Conservation (phyloP, 2,888 invertebrate genomes). For the Cephus pulcher region DNA sequence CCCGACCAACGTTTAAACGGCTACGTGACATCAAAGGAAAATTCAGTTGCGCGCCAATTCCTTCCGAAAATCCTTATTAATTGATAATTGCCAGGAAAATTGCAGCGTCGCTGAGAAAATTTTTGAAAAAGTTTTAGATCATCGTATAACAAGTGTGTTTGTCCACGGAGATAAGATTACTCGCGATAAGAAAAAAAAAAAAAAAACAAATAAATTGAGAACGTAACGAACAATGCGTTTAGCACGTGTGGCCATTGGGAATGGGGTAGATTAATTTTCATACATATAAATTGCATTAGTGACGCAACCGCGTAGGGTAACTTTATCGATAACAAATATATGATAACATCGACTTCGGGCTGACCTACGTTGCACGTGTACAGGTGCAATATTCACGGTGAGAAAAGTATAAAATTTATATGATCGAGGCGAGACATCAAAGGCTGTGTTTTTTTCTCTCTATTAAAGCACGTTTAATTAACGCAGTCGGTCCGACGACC, state of each 20-base stretch:
- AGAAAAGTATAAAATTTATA: neutral
- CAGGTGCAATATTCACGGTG: neutral
- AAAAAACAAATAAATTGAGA: neutral
- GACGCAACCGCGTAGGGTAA: neutral
- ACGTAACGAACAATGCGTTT: neutral
- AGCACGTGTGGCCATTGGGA: neutral
- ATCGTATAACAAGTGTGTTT: neutral
- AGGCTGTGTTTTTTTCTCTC: neutral
- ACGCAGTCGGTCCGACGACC: neutral
- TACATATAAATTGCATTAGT: neutral
- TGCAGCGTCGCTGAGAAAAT: neutral
- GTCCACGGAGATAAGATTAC: neutral
- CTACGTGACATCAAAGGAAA: neutral
- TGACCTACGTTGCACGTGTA: neutral
- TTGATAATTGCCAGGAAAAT: neutral
- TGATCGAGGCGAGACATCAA: neutral
- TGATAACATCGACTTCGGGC: neutral
- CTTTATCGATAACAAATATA: neutral
- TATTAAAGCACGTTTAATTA: neutral
- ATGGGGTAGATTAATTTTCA: neutral
- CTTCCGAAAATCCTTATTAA: neutral
- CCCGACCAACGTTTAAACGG: neutral
- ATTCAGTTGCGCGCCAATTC: neutral
- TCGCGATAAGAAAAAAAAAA: neutral
- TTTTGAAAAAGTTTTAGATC: neutral